These are phyloP conservation scores for Lymantria monacha DNA, from an alignment of 2,888 invertebrate genomes.

Conservation along the genomic window DNA sequence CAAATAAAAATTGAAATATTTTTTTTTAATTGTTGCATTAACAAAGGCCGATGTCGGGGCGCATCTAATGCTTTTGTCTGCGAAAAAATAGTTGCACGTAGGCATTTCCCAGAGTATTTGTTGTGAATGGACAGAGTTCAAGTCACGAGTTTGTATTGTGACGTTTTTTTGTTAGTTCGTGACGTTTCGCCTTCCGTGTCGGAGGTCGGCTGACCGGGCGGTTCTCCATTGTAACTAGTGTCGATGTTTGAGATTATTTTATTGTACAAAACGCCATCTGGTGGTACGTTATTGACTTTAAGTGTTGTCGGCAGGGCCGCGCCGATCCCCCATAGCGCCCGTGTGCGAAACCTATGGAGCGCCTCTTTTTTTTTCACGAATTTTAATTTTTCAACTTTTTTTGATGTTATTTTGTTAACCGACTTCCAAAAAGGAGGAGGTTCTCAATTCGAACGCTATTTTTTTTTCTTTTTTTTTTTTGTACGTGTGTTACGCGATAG, in stretches of 20 bases:
- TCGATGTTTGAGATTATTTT: slow-evolving; percentile 1
- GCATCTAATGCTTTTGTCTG: slow-evolving; percentile 35
- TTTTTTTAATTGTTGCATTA: slow-evolving; percentile 23
- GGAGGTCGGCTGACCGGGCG: slow-evolving; percentile 54
- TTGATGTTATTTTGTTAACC: no score
- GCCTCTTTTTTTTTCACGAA: no score
- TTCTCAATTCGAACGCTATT: no score
- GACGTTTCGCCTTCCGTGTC: slow-evolving; percentile 66
- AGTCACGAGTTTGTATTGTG: slow-evolving; percentile 66
- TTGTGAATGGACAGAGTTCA: slow-evolving; percentile 55
- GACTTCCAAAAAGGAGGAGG: no score
- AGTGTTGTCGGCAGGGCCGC: no score
- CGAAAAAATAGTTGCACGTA: slow-evolving; percentile 71
- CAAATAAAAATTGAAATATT: not conserved
- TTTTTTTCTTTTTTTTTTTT: no score
- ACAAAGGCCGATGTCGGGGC: slow-evolving; percentile 22
- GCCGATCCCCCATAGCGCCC: no score
- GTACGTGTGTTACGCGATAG: no score
- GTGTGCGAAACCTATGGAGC: no score
- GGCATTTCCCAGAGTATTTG: slow-evolving; percentile 58
- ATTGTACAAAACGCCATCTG: not conserved
- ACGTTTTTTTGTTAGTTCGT: slow-evolving; percentile 60
- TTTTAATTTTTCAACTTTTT: no score
- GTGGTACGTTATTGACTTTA: not conserved
- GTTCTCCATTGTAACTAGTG: slow-evolving; percentile 41